phyloP scores from a whole-genome alignment of 2,888 invertebrate genomes.

The Hirtodrosophila confusa region DNA sequence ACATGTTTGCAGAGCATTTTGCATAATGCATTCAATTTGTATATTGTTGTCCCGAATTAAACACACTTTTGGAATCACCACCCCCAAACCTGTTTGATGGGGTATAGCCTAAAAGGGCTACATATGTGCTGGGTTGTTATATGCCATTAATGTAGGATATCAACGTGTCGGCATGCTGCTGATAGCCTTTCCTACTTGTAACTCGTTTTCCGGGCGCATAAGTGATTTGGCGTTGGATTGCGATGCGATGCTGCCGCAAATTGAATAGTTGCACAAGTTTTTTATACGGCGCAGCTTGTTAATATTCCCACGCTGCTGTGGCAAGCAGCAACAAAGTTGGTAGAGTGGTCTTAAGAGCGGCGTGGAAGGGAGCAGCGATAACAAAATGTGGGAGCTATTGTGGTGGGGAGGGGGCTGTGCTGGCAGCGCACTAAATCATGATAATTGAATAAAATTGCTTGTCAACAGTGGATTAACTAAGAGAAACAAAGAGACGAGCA shows the following conservation, averaged over 20 bases:
- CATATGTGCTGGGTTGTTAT: not conserved
- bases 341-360: slow-evolving; percentile 17
- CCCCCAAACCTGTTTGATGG: too few species aligned
- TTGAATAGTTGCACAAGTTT: slow-evolving; percentile 66
- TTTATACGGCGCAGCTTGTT: slow-evolving; percentile 42
- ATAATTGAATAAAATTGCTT: slow-evolving; percentile 76
- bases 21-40: too few species aligned
- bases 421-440: slow-evolving; percentile 54
- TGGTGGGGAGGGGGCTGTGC: not conserved
- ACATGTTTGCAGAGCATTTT: too few species aligned
- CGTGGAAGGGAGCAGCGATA: not conserved
- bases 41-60: too few species aligned
- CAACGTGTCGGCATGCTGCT: not conserved
- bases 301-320: slow-evolving; percentile 64
- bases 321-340: slow-evolving; percentile 16
- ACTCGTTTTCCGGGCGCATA: slow-evolving; percentile 29
- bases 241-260: slow-evolving; percentile 46
- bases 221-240: slow-evolving; percentile 36
- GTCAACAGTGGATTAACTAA: slow-evolving; percentile 51
- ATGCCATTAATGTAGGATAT: slow-evolving; percentile 15
- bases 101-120: too few species aligned
- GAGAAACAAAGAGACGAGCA: slow-evolving; percentile 32
- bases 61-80: too few species aligned
- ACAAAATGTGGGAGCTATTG: slow-evolving; percentile 8
- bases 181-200: not conserved